Percentiles rank a stretch among this genome's conserved stretches.
Evolutionary conservation across 1,140 invertebrate species (phyloP).

Genomic region (Nephotettix cincticeps): DNA sequence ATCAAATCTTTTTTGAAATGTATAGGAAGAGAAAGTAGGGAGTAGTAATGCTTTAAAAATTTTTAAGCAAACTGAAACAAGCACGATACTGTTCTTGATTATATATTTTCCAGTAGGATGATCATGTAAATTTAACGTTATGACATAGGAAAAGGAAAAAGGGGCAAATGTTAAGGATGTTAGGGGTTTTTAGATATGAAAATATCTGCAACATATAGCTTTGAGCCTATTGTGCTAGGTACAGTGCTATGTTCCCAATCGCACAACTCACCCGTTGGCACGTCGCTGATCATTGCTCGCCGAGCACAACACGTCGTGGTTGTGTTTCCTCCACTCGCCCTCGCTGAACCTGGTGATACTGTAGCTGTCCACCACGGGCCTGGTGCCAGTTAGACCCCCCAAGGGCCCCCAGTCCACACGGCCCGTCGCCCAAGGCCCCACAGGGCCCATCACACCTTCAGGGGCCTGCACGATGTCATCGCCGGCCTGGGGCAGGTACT

Average conservation of each 20-base stretch:
- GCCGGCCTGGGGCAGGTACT: conserved; percentile 24
- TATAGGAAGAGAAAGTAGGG: too few species aligned
- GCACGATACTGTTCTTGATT: too few species aligned
- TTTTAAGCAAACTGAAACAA: too few species aligned
- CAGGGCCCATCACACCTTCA: conserved; percentile 25
- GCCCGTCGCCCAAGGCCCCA: conserved; percentile 60
- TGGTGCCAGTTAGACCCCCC: conserved; percentile 63
- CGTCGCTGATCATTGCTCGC: conserved; percentile 43
- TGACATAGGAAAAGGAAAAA: too few species aligned
- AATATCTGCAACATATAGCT: too few species aligned
- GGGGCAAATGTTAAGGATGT: too few species aligned
- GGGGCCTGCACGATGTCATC: not conserved
- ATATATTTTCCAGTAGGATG: too few species aligned
- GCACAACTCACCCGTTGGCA: conserved; percentile 44
- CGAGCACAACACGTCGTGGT: conserved; percentile 57
- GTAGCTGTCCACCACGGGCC: conserved; percentile 70
- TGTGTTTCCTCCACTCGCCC: conserved; percentile 66
- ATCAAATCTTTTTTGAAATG: too few species aligned
- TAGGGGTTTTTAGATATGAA: too few species aligned
- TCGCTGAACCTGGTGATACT: conserved; percentile 67
- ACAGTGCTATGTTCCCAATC: too few species aligned
- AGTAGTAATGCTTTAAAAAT: too few species aligned
- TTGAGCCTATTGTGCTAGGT: not conserved
- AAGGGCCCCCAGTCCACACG: conserved; percentile 67
- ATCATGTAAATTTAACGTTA: too few species aligned